Evolutionary conservation across 64 coral and sea anemone genomes (phyloP).

Genomic region (Actinia tenebrosa): DNA sequence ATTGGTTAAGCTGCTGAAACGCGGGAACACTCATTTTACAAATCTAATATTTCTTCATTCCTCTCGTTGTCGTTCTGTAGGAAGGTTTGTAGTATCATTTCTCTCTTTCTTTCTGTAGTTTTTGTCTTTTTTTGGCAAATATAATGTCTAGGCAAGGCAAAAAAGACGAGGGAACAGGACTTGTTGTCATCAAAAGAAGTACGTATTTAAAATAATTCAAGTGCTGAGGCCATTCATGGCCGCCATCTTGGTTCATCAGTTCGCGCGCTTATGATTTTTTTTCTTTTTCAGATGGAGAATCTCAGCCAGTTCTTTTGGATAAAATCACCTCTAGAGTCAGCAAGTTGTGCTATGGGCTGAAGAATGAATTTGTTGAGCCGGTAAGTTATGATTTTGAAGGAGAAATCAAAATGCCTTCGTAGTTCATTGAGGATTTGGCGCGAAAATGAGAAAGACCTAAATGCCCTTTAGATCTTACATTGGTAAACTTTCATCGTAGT

Average conservation of each 20-base stretch:
- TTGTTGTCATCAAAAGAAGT: constrained; percentile 55
- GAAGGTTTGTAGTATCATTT: not conserved
- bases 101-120: not conserved
- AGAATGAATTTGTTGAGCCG: constrained; percentile 77
- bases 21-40: constrained; percentile 14
- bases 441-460: not conserved
- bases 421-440: not conserved
- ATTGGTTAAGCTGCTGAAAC: not conserved
- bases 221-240: not conserved
- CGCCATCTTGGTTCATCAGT: constrained; percentile 36
- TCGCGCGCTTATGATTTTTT: not conserved
- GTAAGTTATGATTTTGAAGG: constrained; percentile 50
- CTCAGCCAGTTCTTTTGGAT: constrained; percentile 63
- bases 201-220: not conserved
- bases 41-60: not conserved
- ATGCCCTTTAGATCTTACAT: not conserved
- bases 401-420: not conserved
- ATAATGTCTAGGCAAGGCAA: constrained; percentile 45
- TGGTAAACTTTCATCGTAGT: not conserved
- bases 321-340: constrained; percentile 90
- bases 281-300: constrained; percentile 61
- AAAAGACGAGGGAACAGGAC: not conserved
- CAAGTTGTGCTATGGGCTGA: constrained; percentile 78
- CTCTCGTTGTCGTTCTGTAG: not conserved
- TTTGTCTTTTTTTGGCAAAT: not conserved